These are phyloP conservation scores for Acrobeloides nanus DNA, from an alignment of 2,888 invertebrate species.

Conservation along the genomic window DNA sequence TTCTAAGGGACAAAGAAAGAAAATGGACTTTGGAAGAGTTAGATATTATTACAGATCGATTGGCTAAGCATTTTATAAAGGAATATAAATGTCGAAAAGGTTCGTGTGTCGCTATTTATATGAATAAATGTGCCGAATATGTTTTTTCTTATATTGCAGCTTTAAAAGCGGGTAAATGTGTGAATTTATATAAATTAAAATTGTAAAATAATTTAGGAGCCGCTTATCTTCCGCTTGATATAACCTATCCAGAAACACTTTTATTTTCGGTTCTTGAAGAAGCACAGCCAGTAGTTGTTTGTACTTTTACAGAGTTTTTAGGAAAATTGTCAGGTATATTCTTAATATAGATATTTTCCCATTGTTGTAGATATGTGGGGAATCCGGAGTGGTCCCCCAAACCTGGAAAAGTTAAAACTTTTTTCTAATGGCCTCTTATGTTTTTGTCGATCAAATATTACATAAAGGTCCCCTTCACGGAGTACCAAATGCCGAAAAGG, in stretches of 20 bases:
- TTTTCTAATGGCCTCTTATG: no score
- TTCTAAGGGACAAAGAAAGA: slow-evolving; percentile 15
- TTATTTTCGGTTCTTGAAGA: slow-evolving; percentile 55
- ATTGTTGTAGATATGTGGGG: neutral
- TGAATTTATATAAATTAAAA: neutral
- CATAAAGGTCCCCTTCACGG: no score
- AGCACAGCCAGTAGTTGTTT: slow-evolving; percentile 51
- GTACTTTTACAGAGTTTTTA: slow-evolving; percentile 34
- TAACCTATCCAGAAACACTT: slow-evolving; percentile 54
- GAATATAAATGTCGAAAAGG: slow-evolving; percentile 49
- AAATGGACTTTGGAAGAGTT: slow-evolving; percentile 29
- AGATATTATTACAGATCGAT: slow-evolving; percentile 40
- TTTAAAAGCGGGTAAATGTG: slow-evolving; percentile 54
- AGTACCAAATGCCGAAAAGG: no score
- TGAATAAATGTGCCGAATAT: slow-evolving; percentile 54
- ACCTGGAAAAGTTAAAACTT: no score
- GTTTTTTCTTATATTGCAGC: slow-evolving; percentile 55
- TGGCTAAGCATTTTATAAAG: slow-evolving; percentile 46
- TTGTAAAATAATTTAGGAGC: slow-evolving; percentile 44
- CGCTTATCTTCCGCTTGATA: slow-evolving; percentile 56
- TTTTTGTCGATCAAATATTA: no score
- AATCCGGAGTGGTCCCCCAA: neutral
- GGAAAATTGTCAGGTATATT: slow-evolving; percentile 12
- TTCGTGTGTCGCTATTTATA: slow-evolving; percentile 54
- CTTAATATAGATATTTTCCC: neutral